Conservation (phyloP, 1,140 invertebrate species). For the Sesamia nonagrioides region DNA sequence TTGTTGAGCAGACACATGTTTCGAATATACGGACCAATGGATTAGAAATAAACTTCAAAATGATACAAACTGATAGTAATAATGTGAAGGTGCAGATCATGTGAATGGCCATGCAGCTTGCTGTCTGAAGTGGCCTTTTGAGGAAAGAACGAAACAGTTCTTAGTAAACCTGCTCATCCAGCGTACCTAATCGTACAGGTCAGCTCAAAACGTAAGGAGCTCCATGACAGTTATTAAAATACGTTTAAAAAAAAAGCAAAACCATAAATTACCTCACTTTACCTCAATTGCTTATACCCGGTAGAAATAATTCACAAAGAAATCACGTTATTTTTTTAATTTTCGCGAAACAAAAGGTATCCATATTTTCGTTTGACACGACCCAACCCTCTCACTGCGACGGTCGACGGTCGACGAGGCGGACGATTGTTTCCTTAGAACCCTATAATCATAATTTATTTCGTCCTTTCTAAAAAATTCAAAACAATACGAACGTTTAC, state of each 20-base stretch:
- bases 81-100: too few species aligned
- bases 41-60: too few species aligned
- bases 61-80: too few species aligned
- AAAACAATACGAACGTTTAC: slow-evolving; percentile 20
- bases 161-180: too few species aligned
- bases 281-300: neutral
- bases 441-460: slow-evolving; percentile 43
- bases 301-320: slow-evolving; percentile 26
- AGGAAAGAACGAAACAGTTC: too few species aligned
- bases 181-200: too few species aligned
- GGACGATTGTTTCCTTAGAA: slow-evolving; percentile 39
- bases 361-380: slow-evolving; percentile 42
- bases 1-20: too few species aligned
- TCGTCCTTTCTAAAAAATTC: slow-evolving; percentile 34
- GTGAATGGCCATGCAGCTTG: too few species aligned
- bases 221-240: neutral
- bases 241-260: neutral
- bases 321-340: slow-evolving; percentile 39
- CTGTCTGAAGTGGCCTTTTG: too few species aligned
- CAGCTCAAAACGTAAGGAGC: too few species aligned
- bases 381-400: slow-evolving; percentile 31
- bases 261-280: neutral
- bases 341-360: slow-evolving; percentile 32
- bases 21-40: too few species aligned
- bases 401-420: neutral